A percentile compares a stretch with the other conserved stretches of the same genome.
phyloP scores from a whole-genome alignment of 2,113 vertebrate genomes.

The Osmerus mordax region DNA sequence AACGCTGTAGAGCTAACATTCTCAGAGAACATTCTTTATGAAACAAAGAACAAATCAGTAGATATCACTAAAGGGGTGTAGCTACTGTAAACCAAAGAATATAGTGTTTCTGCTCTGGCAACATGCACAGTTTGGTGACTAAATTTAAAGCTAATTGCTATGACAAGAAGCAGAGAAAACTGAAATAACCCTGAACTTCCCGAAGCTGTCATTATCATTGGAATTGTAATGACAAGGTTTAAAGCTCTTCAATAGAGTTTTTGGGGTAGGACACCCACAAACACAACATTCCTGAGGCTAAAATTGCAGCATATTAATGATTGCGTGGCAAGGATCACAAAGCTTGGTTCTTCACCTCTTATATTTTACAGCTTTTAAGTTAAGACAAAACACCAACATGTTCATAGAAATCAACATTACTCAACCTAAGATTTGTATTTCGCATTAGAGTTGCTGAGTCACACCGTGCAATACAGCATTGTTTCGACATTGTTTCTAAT shows the following conservation, averaged over 20 bases:
- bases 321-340: slow-evolving; percentile 68
- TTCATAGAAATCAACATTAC: slow-evolving; percentile 42
- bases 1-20: too few species aligned
- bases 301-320: slow-evolving; percentile 74
- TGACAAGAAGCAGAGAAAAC: slow-evolving; percentile 72
- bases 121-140: slow-evolving; percentile 68
- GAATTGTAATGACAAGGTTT: slow-evolving; percentile 79
- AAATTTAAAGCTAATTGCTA: slow-evolving; percentile 83
- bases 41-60: slow-evolving; percentile 34
- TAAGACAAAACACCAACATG: slow-evolving; percentile 58
- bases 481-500: too few species aligned
- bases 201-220: slow-evolving; percentile 79
- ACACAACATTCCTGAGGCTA: slow-evolving; percentile 72
- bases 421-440: slow-evolving; percentile 38
- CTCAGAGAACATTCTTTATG: slow-evolving; percentile 51
- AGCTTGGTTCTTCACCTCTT: slow-evolving; percentile 61
- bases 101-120: slow-evolving; percentile 59
- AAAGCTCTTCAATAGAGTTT: slow-evolving; percentile 70
- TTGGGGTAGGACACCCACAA: slow-evolving; percentile 77
- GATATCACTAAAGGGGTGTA: slow-evolving; percentile 65
- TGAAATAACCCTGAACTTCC: slow-evolving; percentile 71
- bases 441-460: slow-evolving; percentile 48
- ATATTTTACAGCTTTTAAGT: slow-evolving; percentile 61
- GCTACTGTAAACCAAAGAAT: slow-evolving; percentile 67
- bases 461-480: slow-evolving; percentile 28